phyloP scores from a whole-genome alignment of 1,140 invertebrate genomes.

The Ips nitidus region DNA sequence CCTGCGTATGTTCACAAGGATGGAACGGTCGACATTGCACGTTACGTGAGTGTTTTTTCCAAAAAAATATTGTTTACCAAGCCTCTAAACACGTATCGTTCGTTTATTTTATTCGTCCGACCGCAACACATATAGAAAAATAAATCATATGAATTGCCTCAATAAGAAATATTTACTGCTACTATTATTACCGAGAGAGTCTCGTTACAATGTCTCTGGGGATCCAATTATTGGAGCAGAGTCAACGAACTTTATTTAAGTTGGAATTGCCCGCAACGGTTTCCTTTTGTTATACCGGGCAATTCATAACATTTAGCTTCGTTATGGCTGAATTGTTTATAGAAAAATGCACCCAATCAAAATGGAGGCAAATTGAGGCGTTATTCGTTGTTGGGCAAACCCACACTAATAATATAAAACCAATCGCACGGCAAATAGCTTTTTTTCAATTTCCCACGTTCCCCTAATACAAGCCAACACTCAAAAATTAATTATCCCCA shows the following conservation, averaged over 20 bases:
- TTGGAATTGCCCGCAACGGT: neutral
- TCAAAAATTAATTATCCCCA: conserved; percentile 25
- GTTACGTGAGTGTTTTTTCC: conserved; percentile 72
- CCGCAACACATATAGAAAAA: neutral
- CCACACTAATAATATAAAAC: too few relatives aligned
- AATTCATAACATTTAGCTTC: neutral
- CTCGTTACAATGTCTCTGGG: conserved; percentile 13
- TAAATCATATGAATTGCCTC: conserved; percentile 12
- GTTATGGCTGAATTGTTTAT: too few relatives aligned
- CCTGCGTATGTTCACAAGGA: conserved; percentile 93
- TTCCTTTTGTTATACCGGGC: neutral
- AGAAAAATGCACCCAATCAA: too few relatives aligned
- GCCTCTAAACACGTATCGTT: neutral
- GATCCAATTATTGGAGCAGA: conserved; percentile 15
- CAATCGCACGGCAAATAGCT: too few relatives aligned
- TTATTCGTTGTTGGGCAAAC: too few relatives aligned
- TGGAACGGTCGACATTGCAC: conserved; percentile 98
- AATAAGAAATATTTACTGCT: conserved; percentile 9
- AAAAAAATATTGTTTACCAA: neutral
- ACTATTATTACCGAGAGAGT: conserved; percentile 3
- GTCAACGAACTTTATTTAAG: conserved; percentile 7
- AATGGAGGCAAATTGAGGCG: too few relatives aligned
- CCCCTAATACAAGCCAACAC: neutral
- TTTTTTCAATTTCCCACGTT: neutral
- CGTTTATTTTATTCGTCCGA: neutral